Conservation (phyloP, 2,113 vertebrate genomes). For the Perca flavescens region DNA sequence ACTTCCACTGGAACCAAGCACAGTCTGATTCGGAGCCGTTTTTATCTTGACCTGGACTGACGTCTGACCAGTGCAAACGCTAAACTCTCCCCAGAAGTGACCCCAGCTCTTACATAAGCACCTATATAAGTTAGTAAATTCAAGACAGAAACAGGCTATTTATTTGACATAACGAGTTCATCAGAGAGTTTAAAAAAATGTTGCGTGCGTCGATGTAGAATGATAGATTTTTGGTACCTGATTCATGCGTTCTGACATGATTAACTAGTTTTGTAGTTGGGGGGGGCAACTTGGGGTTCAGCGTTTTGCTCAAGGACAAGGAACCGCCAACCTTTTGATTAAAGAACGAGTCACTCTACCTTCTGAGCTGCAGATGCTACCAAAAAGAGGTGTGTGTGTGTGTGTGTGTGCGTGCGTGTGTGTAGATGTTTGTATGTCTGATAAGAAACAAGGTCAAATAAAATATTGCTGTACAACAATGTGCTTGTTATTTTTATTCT, state of each 20-base stretch:
- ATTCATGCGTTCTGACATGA: background rate
- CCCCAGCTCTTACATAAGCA: background rate
- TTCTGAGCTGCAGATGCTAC: too few species aligned
- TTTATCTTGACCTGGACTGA: slow-evolving; percentile 5
- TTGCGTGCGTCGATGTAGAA: background rate
- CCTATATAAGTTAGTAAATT: background rate
- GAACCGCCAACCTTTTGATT: too few species aligned
- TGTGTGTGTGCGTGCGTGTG: too few species aligned
- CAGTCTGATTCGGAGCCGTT: background rate
- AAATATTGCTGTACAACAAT: background rate
- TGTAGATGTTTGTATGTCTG: too few species aligned
- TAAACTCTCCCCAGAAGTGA: too few species aligned
- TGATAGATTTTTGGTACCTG: background rate
- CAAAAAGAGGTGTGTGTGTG: too few species aligned
- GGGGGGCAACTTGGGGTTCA: too few species aligned
- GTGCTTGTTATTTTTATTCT: background rate
- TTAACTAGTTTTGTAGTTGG: fast-evolving
- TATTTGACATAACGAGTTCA: background rate
- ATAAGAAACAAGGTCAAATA: background rate
- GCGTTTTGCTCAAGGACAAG: too few species aligned
- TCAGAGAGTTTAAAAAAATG: background rate
- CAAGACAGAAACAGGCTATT: background rate
- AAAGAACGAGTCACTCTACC: too few species aligned
- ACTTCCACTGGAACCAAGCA: background rate
- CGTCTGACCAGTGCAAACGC: background rate